Evolutionary conservation across 2,888 invertebrate genomes (phyloP).

Genomic region (Tineola bisselliella): DNA sequence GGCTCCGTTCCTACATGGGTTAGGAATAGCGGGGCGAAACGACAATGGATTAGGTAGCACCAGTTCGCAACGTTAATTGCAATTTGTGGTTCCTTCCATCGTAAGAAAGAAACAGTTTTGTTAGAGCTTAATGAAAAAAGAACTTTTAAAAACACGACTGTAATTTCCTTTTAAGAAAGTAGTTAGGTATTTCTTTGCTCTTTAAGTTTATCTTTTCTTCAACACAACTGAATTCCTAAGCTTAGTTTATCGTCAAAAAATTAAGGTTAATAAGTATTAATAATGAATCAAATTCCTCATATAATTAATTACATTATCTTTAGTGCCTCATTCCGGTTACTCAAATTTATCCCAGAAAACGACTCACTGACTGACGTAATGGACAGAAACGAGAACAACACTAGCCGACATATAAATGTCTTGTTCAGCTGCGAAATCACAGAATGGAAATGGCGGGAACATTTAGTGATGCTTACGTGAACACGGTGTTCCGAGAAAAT

Average conservation of each 20-base stretch:
- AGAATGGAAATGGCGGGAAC: neutral
- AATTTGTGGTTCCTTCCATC: slow-evolving; percentile 9
- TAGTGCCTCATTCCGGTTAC: neutral
- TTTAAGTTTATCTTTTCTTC: neutral
- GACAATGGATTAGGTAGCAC: slow-evolving; percentile 2
- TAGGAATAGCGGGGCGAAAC: neutral
- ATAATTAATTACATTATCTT: too few species aligned
- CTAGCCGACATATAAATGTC: slow-evolving; percentile 10
- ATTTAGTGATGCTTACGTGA: neutral
- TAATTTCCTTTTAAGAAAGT: slow-evolving; percentile 11
- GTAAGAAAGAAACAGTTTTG: slow-evolving; percentile 5
- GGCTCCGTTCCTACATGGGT: neutral
- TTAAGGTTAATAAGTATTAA: too few species aligned
- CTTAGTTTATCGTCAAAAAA: neutral
- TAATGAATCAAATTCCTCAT: too few species aligned
- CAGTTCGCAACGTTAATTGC: slow-evolving; percentile 9
- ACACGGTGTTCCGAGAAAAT: neutral
- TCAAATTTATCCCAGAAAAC: slow-evolving; percentile 2
- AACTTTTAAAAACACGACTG: slow-evolving; percentile 10
- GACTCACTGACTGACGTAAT: slow-evolving; percentile 1
- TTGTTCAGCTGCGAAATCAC: neutral
- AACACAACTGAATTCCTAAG: neutral
- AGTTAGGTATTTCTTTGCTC: slow-evolving; percentile 5
- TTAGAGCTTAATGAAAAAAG: slow-evolving; percentile 9
- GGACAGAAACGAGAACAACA: neutral